These are phyloP conservation scores for Cantharis flavilabris DNA, from an alignment of 2,888 invertebrate genomes.

Conservation along the genomic window DNA sequence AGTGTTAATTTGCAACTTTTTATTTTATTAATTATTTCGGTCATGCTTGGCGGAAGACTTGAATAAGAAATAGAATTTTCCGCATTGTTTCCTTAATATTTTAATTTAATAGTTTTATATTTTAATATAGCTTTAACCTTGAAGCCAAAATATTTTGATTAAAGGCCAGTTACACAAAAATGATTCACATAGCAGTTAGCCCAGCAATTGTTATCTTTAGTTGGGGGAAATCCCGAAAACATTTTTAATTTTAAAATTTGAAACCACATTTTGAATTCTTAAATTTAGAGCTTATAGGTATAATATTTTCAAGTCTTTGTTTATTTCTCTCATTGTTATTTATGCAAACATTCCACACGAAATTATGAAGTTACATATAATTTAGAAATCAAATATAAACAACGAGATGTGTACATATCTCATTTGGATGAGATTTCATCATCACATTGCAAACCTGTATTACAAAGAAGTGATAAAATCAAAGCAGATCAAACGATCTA, in stretches of 20 bases:
- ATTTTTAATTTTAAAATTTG: too few relatives aligned
- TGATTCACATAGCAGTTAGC: not conserved
- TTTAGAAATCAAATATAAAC: not conserved
- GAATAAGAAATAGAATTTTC: not conserved
- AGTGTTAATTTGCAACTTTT: not conserved
- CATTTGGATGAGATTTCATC: not conserved
- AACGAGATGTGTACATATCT: not conserved
- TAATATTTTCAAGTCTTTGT: not conserved
- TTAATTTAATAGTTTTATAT: not conserved
- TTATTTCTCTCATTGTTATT: not conserved
- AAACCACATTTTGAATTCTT: too few relatives aligned
- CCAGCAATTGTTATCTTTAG: too few relatives aligned
- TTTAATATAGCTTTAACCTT: not conserved
- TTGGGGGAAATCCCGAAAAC: too few relatives aligned
- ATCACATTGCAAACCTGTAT: not conserved
- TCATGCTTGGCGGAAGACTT: not conserved
- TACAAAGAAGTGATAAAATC: not conserved
- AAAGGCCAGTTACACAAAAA: not conserved
- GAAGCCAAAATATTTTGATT: not conserved
- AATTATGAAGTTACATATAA: not conserved
- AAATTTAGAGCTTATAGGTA: too few relatives aligned
- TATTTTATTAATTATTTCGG: not conserved
- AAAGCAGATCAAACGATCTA: not conserved
- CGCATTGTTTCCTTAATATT: not conserved
- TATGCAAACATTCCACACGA: not conserved